Base-by-base conservation (phyloP, 53 echinoderm and acorn worm genomes). In the Henricia sp. region DNA sequence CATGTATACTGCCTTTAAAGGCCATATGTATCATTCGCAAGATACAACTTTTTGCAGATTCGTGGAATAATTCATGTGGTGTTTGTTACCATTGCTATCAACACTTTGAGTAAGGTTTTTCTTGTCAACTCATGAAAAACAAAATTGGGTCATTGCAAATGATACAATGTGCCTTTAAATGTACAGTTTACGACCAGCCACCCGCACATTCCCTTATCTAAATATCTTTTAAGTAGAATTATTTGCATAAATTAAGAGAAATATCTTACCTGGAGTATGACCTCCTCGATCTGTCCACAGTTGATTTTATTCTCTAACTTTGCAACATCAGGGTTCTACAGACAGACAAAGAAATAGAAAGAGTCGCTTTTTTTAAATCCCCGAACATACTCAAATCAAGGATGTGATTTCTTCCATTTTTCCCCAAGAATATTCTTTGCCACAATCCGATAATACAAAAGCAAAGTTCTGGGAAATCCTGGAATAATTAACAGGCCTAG, bases 281-380 rank as follows among this genome's bases (percentile, higher is more conserved):
- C 91, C 76, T 95, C 95, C 89, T 95, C 95, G 59, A 95, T 90
- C 74, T 95, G 93, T 26, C 95, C 95, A 84, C 77, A 70, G 67
- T 88, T 91, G 17, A 95, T 71, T 78, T 86, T 95, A 9, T 37
- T 60, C 54, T 95, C 95, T 27, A 95, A 50, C 78, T 95, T 92
- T 37, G 62, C 67, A n/a, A 89, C 53, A 72, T 88, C 64, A n/a
- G 65, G 51, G 50, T 93, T 90, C 95, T 95, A 84, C 1, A 66
- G 50, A 72, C 20, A 38, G 6, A 85, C 71, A 74, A 38, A 50
- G 64, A 28, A 11, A 20, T 29, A 4, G 2, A 13, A 35, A 6
- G 14, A 46, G 8, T 46, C 8, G 8, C 48, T 8, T 8, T 46
- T 10, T 10, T 8, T 10, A 46, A 46, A 46, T 10, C 48, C n/a